Conservation (phyloP, 2,113 vertebrate species). For the Dendrocopos noguchii region DNA sequence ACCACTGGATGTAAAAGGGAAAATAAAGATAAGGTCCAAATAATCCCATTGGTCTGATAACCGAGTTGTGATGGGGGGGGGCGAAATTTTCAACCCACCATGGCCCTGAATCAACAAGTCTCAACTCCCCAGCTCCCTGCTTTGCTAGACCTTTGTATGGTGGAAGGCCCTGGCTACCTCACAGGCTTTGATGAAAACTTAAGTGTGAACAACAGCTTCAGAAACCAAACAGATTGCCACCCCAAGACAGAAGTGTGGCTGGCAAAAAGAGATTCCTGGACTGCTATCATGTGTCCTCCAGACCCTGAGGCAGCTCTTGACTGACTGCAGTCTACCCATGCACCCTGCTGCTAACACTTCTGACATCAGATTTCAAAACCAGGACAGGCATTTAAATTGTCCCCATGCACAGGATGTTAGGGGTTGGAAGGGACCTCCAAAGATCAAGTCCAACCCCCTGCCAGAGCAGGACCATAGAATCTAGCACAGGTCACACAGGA, state of each 20-base stretch:
- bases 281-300: background rate
- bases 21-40: too few species aligned
- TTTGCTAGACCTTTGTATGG: background rate
- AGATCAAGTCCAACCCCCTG: too few species aligned
- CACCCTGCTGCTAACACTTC: background rate
- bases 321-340: background rate
- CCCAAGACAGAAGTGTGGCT: background rate
- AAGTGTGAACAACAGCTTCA: background rate
- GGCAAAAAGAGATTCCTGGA: background rate
- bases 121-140: background rate
- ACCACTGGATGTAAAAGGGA: too few species aligned
- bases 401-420: background rate
- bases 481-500: too few species aligned
- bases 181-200: background rate
- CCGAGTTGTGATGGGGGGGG: too few species aligned
- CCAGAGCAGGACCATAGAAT: too few species aligned
- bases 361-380: background rate
- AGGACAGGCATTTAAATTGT: background rate
- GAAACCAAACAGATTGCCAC: rapidly evolving
- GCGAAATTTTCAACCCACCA: too few species aligned
- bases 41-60: too few species aligned
- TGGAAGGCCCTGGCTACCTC: background rate
- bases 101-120: background rate
- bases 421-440: too few species aligned
- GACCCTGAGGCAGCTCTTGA: background rate